A percentile compares a stretch with the other conserved stretches of the same genome.
Conservation (phyloP, 2,888 invertebrate species). For the Ryuthela nishihirai region DNA sequence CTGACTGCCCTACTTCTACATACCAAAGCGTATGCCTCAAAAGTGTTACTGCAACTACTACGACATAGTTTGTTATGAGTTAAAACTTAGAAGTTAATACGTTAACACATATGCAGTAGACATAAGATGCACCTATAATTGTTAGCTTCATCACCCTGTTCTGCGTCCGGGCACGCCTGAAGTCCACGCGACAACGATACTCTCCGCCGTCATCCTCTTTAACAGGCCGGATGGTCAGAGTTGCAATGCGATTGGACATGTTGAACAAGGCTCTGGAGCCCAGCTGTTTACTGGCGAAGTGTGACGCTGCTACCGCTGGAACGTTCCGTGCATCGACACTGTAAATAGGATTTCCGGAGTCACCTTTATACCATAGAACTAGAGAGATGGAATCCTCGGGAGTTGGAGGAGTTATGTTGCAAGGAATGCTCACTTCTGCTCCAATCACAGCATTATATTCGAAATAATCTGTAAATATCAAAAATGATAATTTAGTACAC, state of each 20-base stretch:
- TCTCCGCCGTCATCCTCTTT: slow-evolving; percentile 83
- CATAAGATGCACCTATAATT: slow-evolving; percentile 79
- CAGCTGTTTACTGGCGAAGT: slow-evolving; percentile 20
- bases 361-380: slow-evolving; percentile 41
- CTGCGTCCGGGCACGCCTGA: slow-evolving; percentile 82
- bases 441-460: slow-evolving; percentile 37
- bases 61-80: no score
- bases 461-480: slow-evolving; percentile 19
- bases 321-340: slow-evolving; percentile 38
- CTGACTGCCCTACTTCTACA: no score
- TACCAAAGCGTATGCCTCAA: no score
- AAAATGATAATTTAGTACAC: not conserved
- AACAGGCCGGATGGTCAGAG: slow-evolving; percentile 66
- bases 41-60: no score
- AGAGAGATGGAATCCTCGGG: slow-evolving; percentile 39
- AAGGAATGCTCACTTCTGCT: slow-evolving; percentile 38
- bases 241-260: slow-evolving; percentile 45
- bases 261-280: slow-evolving; percentile 42
- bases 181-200: slow-evolving; percentile 85
- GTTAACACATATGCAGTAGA: no score
- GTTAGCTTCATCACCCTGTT: slow-evolving; percentile 86
- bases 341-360: slow-evolving; percentile 40
- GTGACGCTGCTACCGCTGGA: slow-evolving; percentile 17
- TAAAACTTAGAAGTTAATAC: no score
- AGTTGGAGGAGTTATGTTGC: slow-evolving; percentile 34